phyloP scores from a whole-genome alignment of 1,140 invertebrate species.

The Neotoxoptera formosana region DNA sequence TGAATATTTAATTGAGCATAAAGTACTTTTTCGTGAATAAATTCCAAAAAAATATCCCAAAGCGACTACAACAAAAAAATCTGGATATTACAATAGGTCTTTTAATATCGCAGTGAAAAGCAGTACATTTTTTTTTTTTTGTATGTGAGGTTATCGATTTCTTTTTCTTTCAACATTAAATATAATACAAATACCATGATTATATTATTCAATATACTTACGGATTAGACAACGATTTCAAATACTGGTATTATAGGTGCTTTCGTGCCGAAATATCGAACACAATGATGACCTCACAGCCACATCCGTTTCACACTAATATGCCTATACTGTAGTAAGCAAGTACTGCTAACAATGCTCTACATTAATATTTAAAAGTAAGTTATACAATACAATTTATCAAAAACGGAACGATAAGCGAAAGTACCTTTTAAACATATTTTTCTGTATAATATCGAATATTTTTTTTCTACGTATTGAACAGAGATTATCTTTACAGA shows the following conservation, averaged over 20 bases:
- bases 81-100: neutral
- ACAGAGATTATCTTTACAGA: neutral
- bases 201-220: too few relatives aligned
- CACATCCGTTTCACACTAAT: neutral
- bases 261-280: neutral
- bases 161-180: neutral
- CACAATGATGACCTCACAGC: neutral
- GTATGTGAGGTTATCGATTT: neutral
- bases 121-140: neutral
- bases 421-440: neutral
- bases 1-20: neutral
- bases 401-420: neutral
- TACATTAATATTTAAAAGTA: neutral
- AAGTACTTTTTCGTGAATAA: neutral
- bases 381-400: slow-evolving; percentile 14
- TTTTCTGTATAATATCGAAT: neutral
- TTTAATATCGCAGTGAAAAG: neutral
- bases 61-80: neutral
- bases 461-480: neutral
- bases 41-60: neutral
- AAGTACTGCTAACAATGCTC: neutral
- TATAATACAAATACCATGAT: neutral
- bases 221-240: neutral
- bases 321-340: neutral
- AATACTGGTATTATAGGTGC: neutral